A percentile compares a stretch with the other conserved stretches of the same genome.
These are phyloP conservation scores for Abrostola tripartita DNA, from an alignment of 2,888 invertebrate genomes.

Conservation along the genomic window DNA sequence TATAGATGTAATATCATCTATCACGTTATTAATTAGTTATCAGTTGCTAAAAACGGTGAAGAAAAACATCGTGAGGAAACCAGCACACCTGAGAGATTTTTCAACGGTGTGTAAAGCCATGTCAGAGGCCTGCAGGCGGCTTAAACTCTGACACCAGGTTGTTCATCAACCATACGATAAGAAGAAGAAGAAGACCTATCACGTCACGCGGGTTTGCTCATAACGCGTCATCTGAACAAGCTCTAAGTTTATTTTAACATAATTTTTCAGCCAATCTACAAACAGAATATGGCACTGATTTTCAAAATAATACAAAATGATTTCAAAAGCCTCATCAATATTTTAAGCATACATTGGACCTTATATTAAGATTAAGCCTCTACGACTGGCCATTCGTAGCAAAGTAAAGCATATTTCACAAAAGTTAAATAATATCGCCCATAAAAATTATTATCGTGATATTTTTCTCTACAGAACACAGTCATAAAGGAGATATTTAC, in stretches of 20 bases:
- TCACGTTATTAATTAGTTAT: too few relatives aligned
- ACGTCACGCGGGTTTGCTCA: not conserved
- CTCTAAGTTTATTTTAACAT: not conserved
- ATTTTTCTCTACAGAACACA: too few relatives aligned
- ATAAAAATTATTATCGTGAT: not conserved
- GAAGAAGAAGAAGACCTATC: too few relatives aligned
- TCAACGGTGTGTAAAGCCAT: too few relatives aligned
- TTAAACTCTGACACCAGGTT: too few relatives aligned
- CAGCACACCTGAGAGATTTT: too few relatives aligned
- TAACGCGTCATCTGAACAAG: not conserved
- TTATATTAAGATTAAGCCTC: conserved; percentile 51
- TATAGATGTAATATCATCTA: too few relatives aligned
- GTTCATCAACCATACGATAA: too few relatives aligned
- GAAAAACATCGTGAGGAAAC: too few relatives aligned
- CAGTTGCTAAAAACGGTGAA: too few relatives aligned
- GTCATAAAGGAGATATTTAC: too few relatives aligned
- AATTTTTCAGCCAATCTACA: conserved; percentile 45
- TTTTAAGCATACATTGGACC: conserved; percentile 39
- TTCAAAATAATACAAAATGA: conserved; percentile 30
- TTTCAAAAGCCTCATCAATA: conserved; percentile 48
- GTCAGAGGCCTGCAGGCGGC: too few relatives aligned
- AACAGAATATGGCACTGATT: conserved; percentile 55
- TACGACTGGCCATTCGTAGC: conserved; percentile 42
- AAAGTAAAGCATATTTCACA: conserved; percentile 11
- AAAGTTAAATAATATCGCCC: not conserved